These are phyloP conservation scores for Aix galericulata DNA, from an alignment of 2,113 vertebrate genomes.

Conservation along the genomic window DNA sequence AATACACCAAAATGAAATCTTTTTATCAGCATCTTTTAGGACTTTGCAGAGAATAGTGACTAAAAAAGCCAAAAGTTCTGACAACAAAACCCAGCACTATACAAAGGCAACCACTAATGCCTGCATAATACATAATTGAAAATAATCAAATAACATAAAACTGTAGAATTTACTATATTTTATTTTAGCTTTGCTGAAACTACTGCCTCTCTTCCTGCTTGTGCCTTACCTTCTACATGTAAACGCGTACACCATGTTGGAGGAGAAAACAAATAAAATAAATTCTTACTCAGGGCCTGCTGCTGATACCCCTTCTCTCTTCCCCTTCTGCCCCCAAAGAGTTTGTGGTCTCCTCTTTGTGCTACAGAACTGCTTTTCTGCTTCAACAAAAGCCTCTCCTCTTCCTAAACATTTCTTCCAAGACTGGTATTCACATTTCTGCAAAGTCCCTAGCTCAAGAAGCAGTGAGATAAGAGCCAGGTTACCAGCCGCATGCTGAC, in stretches of 20 bases:
- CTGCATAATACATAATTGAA: neutral
- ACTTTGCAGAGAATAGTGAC: neutral
- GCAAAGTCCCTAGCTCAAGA: neutral
- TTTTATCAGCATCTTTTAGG: neutral
- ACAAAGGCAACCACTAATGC: neutral
- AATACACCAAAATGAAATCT: neutral
- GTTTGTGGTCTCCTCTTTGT: neutral
- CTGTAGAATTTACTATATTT: neutral
- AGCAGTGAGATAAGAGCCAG: neutral
- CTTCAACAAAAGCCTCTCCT: neutral
- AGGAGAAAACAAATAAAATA: neutral
- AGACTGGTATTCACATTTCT: neutral
- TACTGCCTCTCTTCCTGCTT: neutral
- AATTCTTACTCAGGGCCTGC: neutral
- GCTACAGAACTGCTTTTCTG: neutral
- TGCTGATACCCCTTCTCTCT: neutral
- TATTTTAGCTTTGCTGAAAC: neutral
- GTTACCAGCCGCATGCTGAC: neutral
- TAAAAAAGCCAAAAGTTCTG: neutral
- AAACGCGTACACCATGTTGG: neutral
- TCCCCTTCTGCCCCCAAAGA: neutral
- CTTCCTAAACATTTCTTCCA: neutral
- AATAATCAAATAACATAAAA: neutral
- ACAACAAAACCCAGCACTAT: neutral
- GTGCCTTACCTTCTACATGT: neutral